These are phyloP conservation scores for Pelodytes ibericus DNA, from an alignment of 2,797 vertebrate genomes.

Conservation along the genomic window DNA sequence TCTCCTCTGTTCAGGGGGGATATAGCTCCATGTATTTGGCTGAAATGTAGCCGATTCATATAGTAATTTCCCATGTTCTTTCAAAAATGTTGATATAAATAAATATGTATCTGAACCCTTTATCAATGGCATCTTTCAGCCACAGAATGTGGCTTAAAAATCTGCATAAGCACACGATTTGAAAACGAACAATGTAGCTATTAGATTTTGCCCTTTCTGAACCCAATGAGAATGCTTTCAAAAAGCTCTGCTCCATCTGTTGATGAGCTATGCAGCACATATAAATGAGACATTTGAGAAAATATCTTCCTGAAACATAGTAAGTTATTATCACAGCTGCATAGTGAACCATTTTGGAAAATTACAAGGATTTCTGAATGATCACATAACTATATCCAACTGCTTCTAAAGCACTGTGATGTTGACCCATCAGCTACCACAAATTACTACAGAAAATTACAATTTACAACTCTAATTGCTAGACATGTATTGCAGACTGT, in stretches of 20 bases:
- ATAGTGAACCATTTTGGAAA: conserved; percentile 31
- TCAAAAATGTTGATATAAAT: too few relatives aligned
- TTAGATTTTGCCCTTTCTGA: conserved; percentile 3
- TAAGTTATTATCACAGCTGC: conserved; percentile 47
- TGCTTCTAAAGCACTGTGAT: conserved; percentile 15
- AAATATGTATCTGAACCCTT: too few relatives aligned
- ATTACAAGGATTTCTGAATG: conserved; percentile 42
- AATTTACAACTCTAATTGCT: not conserved
- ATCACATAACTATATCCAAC: conserved; percentile 10
- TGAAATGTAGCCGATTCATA: too few relatives aligned
- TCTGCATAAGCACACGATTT: too few relatives aligned
- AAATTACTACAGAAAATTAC: conserved; percentile 1
- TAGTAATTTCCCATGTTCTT: too few relatives aligned
- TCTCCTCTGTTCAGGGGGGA: too few relatives aligned
- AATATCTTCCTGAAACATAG: conserved; percentile 39
- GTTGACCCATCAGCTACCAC: conserved; percentile 1
- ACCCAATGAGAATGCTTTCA: conserved; percentile 1
- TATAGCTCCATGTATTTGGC: too few relatives aligned
- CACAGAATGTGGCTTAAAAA: too few relatives aligned
- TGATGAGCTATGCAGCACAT: conserved; percentile 15
- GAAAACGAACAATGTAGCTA: not conserved
- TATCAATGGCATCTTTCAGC: too few relatives aligned
- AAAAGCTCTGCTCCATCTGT: conserved; percentile 39
- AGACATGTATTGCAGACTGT: not conserved
- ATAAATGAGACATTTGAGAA: conserved; percentile 41